Percentiles rank a stretch among this genome's conserved stretches.
Conservation (phyloP, 2,797 vertebrate species). For the Oryzias sinensis region DNA sequence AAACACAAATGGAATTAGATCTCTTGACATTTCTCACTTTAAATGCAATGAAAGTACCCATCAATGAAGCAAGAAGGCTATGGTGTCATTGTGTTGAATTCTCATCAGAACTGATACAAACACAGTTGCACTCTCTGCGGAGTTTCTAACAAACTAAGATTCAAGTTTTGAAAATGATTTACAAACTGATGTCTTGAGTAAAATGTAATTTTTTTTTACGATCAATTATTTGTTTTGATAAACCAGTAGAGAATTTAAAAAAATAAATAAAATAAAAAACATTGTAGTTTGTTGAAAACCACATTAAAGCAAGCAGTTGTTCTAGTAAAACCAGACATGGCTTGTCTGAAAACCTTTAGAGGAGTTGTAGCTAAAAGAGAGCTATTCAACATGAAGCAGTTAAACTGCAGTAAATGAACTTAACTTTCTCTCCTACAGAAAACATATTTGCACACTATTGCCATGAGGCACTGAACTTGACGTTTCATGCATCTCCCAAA, state of each 20-base stretch:
- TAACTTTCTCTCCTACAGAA: too few relatives aligned
- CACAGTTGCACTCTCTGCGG: too few relatives aligned
- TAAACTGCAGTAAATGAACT: neutral
- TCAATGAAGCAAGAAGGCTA: slow-evolving; percentile 30
- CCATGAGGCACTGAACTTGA: slow-evolving; percentile 35
- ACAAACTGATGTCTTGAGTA: slow-evolving; percentile 29
- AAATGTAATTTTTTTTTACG: neutral
- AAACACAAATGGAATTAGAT: slow-evolving; percentile 31
- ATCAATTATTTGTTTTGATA: too few relatives aligned
- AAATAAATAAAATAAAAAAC: neutral
- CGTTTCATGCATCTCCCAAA: slow-evolving; percentile 37
- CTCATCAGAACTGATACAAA: too few relatives aligned
- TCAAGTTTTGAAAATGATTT: neutral
- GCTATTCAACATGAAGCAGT: slow-evolving; percentile 10
- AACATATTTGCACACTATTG: too few relatives aligned
- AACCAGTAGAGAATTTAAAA: neutral
- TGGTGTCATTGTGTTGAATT: slow-evolving; percentile 1
- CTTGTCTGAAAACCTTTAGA: slow-evolving; percentile 17
- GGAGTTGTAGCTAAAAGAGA: slow-evolving; percentile 3
- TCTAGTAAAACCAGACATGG: slow-evolving; percentile 14
- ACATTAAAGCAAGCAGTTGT: slow-evolving; percentile 7
- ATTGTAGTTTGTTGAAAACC: neutral
- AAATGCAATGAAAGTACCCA: slow-evolving; percentile 35
- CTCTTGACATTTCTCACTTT: slow-evolving; percentile 22
- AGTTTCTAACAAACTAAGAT: too few relatives aligned